Evolutionary conservation across 2,797 vertebrate genomes (phyloP), one percentile per base, ranked within the genome.

Genomic region (Oreochromis mossambicus): DNA sequence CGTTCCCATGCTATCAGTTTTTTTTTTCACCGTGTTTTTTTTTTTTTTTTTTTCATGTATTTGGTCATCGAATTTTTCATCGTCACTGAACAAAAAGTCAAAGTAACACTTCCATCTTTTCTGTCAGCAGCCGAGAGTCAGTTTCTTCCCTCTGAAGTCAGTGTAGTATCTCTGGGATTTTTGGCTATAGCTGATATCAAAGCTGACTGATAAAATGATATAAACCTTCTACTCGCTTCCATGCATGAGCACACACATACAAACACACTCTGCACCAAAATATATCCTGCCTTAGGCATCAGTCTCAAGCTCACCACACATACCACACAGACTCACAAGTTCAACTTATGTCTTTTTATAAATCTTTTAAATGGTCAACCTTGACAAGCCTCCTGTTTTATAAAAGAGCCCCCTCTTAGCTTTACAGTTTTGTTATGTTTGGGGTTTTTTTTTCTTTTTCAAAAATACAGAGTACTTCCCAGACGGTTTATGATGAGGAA

Each of bases 121-220:
- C 77, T 66, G 50, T 50, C 58, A 83, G 77, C 29, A 58, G 56
- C 26, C 80, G 58, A 66, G 70, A 76, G 70, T 61, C 52, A 29
- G 11, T 19, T 38, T 73, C 43, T 56, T 83, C 43, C 41, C 34
- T 80, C 63, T 80, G 70, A 81, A 70, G 58, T 85, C 21, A 41
- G 4, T 43, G 41, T 80, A 43, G 50, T 75, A 24, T 83, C 63
- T 82, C 79, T 58, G 29, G 70, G 56, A 81, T 77, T 82, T 82
- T 80, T 24, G 41, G 81, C 68, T 38, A 19, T 55, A 70, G 73
- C 52, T 78, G 34, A 79, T 84, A 83, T 87, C 84, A 90, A 87
- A 87, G 66, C 43, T 82, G 70, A 75, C 77, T 58, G 32, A 46
- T 73, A 73, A 73, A 58, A 77, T 50, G 19, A 78, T 83, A 43